Percentiles rank a stretch among this genome's conserved stretches.
Conservation (phyloP, 2,113 vertebrate genomes). For the Rhea pennata region DNA sequence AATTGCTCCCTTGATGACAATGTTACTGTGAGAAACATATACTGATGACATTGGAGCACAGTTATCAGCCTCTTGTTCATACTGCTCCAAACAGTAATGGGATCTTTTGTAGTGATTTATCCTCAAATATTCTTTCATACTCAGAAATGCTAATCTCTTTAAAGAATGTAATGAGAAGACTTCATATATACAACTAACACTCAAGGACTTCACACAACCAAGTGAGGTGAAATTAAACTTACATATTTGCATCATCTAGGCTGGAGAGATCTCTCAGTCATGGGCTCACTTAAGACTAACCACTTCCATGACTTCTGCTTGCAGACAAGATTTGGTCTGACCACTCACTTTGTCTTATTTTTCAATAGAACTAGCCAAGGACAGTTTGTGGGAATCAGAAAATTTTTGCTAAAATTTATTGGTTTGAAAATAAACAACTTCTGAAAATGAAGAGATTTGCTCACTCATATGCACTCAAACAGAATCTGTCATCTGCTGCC, state of each 20-base stretch:
- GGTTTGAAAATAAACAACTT: background rate
- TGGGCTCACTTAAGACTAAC: background rate
- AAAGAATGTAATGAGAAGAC: slow-evolving; percentile 7
- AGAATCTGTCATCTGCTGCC: background rate
- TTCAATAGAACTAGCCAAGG: background rate
- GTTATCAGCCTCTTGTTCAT: slow-evolving; percentile 15
- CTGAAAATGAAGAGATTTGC: background rate
- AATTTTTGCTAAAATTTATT: background rate
- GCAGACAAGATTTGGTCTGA: background rate
- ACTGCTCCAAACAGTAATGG: slow-evolving; percentile 26
- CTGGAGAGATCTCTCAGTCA: background rate
- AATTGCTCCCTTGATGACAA: slow-evolving; percentile 56
- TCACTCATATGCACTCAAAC: background rate
- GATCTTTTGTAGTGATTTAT: slow-evolving; percentile 43
- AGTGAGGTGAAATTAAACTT: slow-evolving; percentile 26
- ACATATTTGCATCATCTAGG: background rate
- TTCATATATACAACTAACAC: background rate
- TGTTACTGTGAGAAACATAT: slow-evolving; percentile 31
- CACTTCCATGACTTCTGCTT: background rate
- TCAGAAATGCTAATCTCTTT: slow-evolving; percentile 27
- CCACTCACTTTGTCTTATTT: background rate
- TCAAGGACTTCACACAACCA: background rate
- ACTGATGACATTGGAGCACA: slow-evolving; percentile 31
- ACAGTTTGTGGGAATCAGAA: background rate
- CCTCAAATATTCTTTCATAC: slow-evolving; percentile 23